phyloP scores from a whole-genome alignment of 2,797 vertebrate species.

The Anguilla marmorata region DNA sequence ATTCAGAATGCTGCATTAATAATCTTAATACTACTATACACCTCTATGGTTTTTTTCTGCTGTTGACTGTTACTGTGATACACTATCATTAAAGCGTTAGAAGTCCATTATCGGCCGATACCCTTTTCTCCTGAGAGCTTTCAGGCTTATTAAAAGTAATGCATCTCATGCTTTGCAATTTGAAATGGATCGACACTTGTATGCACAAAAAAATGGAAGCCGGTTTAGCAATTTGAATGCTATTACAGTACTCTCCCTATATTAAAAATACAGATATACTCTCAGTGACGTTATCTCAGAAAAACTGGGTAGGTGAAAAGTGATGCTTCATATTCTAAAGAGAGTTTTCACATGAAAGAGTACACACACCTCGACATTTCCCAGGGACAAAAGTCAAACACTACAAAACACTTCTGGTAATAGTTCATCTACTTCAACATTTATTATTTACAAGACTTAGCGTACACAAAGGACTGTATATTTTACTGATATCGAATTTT shows the following conservation, averaged over 20 bases:
- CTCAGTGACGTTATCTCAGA: too few relatives aligned
- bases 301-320: not conserved
- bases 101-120: slow-evolving; percentile 26
- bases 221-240: slow-evolving; percentile 26
- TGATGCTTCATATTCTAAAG: not conserved
- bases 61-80: slow-evolving; percentile 15
- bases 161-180: slow-evolving; percentile 11
- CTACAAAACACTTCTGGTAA: slow-evolving; percentile 16
- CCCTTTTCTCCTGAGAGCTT: slow-evolving; percentile 26
- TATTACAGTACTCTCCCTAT: not conserved
- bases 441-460: slow-evolving; percentile 33
- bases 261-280: slow-evolving; percentile 4
- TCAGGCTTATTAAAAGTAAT: slow-evolving; percentile 24
- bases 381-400: not conserved
- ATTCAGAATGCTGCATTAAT: not conserved
- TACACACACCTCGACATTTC: not conserved
- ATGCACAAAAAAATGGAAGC: slow-evolving; percentile 6
- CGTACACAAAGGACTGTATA: not conserved
- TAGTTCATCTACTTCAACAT: not conserved
- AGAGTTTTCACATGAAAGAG: not conserved
- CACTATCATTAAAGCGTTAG: slow-evolving; percentile 27
- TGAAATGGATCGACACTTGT: slow-evolving; percentile 23
- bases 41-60: not conserved
- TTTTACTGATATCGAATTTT: not conserved
- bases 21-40: not conserved